Evolutionary conservation across 1,140 invertebrate species (phyloP).

Genomic region (Drosophila leontia): DNA sequence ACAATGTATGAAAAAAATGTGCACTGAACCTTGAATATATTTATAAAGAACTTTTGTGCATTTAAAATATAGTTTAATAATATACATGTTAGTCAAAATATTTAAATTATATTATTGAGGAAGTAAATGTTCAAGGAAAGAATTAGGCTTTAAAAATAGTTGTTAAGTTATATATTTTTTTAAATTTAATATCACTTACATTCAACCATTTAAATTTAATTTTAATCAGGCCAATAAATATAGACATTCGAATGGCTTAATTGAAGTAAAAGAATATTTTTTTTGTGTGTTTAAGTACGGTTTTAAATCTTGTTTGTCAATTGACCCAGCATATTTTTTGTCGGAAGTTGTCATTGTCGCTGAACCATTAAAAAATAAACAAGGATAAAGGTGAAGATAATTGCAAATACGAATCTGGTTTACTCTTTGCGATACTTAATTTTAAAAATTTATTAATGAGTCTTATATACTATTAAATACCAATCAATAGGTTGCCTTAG

Average conservation of each 20-base stretch:
- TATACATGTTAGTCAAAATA: not conserved
- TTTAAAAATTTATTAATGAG: too few species aligned
- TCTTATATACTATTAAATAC: not conserved
- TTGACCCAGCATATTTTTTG: conserved; percentile 4
- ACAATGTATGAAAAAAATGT: not conserved
- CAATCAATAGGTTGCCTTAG: too few species aligned
- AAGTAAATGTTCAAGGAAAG: not conserved
- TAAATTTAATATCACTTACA: not conserved
- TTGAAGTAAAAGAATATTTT: not conserved
- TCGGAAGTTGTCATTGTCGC: not conserved
- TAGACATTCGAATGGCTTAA: too few species aligned
- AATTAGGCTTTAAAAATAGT: not conserved
- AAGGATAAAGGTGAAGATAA: not conserved
- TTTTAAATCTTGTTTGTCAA: not conserved
- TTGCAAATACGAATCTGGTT: not conserved
- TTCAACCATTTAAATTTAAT: not conserved
- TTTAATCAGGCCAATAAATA: not conserved
- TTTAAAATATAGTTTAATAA: not conserved
- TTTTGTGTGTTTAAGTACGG: not conserved
- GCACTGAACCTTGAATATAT: not conserved
- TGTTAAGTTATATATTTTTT: not conserved
- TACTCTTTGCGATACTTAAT: not conserved
- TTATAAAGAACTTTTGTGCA: not conserved
- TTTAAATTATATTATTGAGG: not conserved
- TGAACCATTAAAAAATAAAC: not conserved